Evolutionary conservation across 2,888 invertebrate genomes (phyloP).

Genomic region (Stictocephala bisonia): DNA sequence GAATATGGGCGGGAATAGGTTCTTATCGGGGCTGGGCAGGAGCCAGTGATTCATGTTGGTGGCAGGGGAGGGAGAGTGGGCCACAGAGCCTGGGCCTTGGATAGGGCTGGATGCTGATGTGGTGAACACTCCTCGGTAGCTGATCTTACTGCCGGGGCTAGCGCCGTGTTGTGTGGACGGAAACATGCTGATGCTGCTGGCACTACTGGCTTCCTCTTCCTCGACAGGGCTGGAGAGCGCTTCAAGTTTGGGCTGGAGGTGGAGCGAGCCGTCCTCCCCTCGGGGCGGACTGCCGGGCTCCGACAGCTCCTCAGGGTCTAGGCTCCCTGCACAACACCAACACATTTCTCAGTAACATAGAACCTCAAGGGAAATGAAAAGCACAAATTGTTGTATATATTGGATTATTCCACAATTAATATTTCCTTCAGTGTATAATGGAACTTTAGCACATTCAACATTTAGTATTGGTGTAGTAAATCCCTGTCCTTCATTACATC

Average conservation of each 20-base stretch:
- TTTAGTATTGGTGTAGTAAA: too few relatives aligned
- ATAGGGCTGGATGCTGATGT: slow-evolving; percentile 68
- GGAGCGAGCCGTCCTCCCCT: slow-evolving; percentile 49
- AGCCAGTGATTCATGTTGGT: slow-evolving; percentile 76
- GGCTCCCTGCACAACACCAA: slow-evolving; percentile 53
- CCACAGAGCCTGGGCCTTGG: slow-evolving; percentile 64
- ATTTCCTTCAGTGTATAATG: too few relatives aligned
- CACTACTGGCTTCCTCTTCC: slow-evolving; percentile 77
- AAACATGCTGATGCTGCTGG: slow-evolving; percentile 74
- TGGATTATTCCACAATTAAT: too few relatives aligned
- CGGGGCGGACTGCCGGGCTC: slow-evolving; percentile 45
- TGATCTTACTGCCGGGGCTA: slow-evolving; percentile 64
- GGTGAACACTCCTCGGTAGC: slow-evolving; percentile 79
- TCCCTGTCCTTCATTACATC: too few relatives aligned
- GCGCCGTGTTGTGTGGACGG: slow-evolving; percentile 63
- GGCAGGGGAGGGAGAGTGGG: slow-evolving; percentile 68
- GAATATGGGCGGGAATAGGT: slow-evolving; percentile 73
- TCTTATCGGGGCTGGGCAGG: slow-evolving; percentile 75
- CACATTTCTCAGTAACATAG: too few relatives aligned
- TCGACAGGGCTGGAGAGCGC: slow-evolving; percentile 56
- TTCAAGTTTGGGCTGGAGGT: slow-evolving; percentile 47
- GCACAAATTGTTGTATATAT: too few relatives aligned
- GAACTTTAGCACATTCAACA: too few relatives aligned
- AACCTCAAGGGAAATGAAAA: too few relatives aligned
- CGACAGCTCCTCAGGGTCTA: slow-evolving; percentile 52